Evolutionary conservation across 2,888 invertebrate genomes (phyloP).

Genomic region (Dexiosoma caninum): DNA sequence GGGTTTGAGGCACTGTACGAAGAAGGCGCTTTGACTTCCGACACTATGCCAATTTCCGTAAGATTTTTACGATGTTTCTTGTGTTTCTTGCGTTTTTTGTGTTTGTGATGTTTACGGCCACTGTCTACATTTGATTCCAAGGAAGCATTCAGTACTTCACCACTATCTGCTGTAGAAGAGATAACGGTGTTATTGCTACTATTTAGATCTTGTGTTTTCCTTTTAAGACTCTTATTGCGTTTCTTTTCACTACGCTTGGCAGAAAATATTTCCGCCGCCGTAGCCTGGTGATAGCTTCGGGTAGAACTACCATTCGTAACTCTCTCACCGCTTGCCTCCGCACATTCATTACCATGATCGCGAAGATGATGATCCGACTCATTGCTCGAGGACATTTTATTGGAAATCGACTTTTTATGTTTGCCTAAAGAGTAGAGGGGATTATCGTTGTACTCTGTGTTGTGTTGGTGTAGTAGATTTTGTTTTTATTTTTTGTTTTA

Average conservation of each 20-base stretch:
- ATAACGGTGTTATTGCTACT: neutral
- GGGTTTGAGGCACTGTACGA: constrained; percentile 27
- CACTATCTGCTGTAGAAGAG: neutral
- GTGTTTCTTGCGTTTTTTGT: constrained; percentile 89
- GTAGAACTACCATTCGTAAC: constrained; percentile 41
- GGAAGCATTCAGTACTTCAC: constrained; percentile 30
- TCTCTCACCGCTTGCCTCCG: constrained; percentile 7
- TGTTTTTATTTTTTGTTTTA: constrained; percentile 27
- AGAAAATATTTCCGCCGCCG: constrained; percentile 70
- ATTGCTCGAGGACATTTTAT: constrained; percentile 53
- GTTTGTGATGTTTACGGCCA: constrained; percentile 83
- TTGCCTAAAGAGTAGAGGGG: constrained; percentile 76
- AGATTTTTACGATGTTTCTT: constrained; percentile 81
- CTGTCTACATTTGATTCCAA: constrained; percentile 63
- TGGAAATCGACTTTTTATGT: constrained; percentile 69
- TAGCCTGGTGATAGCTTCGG: constrained; percentile 55
- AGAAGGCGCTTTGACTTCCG: constrained; percentile 45
- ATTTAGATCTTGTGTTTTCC: constrained; percentile 67
- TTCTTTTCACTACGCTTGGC: constrained; percentile 75
- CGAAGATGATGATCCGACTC: constrained; percentile 58
- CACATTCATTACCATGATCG: constrained; percentile 33
- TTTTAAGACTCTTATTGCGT: constrained; percentile 74
- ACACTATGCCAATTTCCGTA: constrained; percentile 64
- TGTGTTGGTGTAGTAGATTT: constrained; percentile 52
- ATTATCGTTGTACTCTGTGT: constrained; percentile 76